Base-by-base conservation (phyloP, 2,113 vertebrate species). In the Planiliza haematocheilus region DNA sequence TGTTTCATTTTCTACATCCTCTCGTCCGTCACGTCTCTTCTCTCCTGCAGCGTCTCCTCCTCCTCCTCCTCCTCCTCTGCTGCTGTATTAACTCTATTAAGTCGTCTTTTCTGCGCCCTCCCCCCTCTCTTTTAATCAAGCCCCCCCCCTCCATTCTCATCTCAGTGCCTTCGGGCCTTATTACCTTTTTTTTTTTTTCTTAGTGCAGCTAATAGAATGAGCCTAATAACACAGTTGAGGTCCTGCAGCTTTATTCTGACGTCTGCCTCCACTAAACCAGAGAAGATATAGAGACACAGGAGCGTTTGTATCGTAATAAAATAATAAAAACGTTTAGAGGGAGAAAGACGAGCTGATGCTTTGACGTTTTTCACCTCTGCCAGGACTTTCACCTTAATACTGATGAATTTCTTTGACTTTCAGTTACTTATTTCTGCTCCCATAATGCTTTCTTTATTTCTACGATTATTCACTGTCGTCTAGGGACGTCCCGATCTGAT, bases 101-200 rank as follows among this genome's bases (percentile, higher is more conserved):
- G 43, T 63, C 63, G 10, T 21, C 34, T 7, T 30, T 0, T 30
- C 72, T n/a, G 10, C 45, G 0, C 49, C 64, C n/a, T 8, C 59
- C 72, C 59, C 67, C 21, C 34, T 67, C 46, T 74, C 41, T 67
- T 71, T 81, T 72, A 67, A 60, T 81, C 68, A 65, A 58, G 48
- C 66, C 56, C 76, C 73, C 37, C 12, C 50, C 41, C 59, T 57
- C 24, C 24, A 30, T 30, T 67, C 73, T n/a, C 55, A 46, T 75
- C 63, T 67, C 56, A 0, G 17, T 21, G 41, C 66, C 76, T 58
- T 24, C 4, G 1, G 70, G 72, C 63, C 62, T 77, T 88, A 84
- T 84, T 84, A 84, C 75, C 75, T 71, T 71, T 72, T 75, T 30
- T 30, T n/a, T n/a, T n/a, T n/a, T n/a, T n/a, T n/a, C n/a, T n/a